Percentiles rank a stretch among this genome's conserved stretches.
Evolutionary conservation across 1,140 invertebrate species (phyloP).

Genomic region (Hesperophylax magnus): DNA sequence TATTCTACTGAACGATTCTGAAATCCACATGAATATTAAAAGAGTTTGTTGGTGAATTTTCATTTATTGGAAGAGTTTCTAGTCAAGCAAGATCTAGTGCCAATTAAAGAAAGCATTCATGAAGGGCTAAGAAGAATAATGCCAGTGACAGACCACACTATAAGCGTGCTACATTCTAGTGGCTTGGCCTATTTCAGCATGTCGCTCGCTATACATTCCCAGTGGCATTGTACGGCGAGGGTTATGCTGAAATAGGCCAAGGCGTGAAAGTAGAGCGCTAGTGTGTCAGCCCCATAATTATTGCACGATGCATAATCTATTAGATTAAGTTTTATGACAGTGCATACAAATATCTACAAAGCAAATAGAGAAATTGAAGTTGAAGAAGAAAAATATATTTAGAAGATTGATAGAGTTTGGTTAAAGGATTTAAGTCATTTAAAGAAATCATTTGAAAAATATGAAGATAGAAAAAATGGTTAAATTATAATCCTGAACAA

Average conservation of each 20-base stretch:
- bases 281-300: too few relatives aligned
- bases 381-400: background rate
- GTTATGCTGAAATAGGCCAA: too few relatives aligned
- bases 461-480: background rate
- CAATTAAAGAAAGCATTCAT: background rate
- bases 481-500: background rate
- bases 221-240: too few relatives aligned
- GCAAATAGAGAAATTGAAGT: slow-evolving; percentile 4
- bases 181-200: too few relatives aligned
- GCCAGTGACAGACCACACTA: too few relatives aligned
- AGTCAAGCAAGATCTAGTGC: background rate
- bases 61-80: background rate
- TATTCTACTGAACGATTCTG: too few relatives aligned
- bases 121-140: slow-evolving; percentile 12
- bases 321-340: slow-evolving; percentile 2
- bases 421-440: too few relatives aligned
- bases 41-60: slow-evolving; percentile 18
- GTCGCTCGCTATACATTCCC: too few relatives aligned
- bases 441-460: too few relatives aligned
- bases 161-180: too few relatives aligned
- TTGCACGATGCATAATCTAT: background rate
- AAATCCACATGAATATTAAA: background rate
- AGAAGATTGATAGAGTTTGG: too few relatives aligned
- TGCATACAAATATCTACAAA: slow-evolving; percentile 16
- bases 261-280: too few relatives aligned